Base-by-base conservation (phyloP, 2,113 vertebrate species). In the Gnathonemus echidnorhynchus region DNA sequence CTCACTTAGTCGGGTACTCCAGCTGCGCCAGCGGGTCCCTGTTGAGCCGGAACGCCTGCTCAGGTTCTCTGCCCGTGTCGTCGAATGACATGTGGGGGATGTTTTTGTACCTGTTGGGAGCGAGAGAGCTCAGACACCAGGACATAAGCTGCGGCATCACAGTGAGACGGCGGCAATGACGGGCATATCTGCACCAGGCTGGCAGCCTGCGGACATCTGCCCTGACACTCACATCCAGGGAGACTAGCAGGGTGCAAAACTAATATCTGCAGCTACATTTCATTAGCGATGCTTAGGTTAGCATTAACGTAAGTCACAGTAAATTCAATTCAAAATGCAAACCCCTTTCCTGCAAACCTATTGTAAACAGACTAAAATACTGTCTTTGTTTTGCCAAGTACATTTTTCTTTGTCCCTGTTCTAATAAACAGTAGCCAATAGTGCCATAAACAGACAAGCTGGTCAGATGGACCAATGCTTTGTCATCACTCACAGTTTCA, bases 1-100 rank as follows among this genome's bases (percentile, higher is more conserved):
- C 94, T 93, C 95, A 99, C 98, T 99, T 99, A 86, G 98, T 99
- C 45, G 97, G 97, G 90, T 99, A 99, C 90, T 99, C 98, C 92
- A 99, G 95, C 92, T 98, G 95, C 86, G 98, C 98, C 0, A 17
- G 21, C 0, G 96, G 94, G 86, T 99, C 98, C 92, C 95, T 95
- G 95, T 98, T 98, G 91, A 99, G 95, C 91, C 96, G 97, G 93
- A 99, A 99, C 0, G 92, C 97, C 93, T 99, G 98, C 27, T 99
- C 98, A 0, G 98, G 95, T 80, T 99, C 98, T 94, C 96, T 96
- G 93, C 96, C 96, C 1, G 97, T 92, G 62, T 98, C 98, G 88
- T 98, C 98, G 90, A 99, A 99, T 4, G 98, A 98, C 98, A 99
- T 99, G 90, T 99, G 98, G 90, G 98, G 97, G 93, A 99, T 96